Evolutionary conservation across 2,113 vertebrate genomes (phyloP).

Genomic region (Phyllopteryx taeniolatus): DNA sequence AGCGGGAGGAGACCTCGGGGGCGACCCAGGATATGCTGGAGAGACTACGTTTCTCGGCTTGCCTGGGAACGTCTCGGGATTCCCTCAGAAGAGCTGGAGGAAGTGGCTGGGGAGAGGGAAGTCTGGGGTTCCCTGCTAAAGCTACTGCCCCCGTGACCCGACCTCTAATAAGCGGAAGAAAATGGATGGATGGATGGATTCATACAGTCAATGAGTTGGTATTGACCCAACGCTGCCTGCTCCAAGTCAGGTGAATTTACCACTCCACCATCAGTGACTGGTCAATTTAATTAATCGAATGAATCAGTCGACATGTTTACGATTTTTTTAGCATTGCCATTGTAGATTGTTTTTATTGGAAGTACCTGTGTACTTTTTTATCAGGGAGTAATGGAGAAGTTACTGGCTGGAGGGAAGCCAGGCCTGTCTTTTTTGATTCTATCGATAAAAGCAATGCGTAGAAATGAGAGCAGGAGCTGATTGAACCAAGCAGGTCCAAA

Average conservation of each 20-base stretch:
- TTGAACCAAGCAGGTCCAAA: slow-evolving; percentile 29
- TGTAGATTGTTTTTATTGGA: neutral
- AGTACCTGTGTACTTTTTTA: neutral
- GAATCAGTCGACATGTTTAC: neutral
- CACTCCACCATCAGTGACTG: neutral
- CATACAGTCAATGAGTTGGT: too few species aligned
- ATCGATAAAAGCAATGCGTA: slow-evolving; percentile 58
- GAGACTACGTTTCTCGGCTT: too few species aligned
- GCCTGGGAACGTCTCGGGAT: too few species aligned
- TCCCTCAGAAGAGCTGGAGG: too few species aligned
- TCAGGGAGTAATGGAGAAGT: slow-evolving; percentile 45
- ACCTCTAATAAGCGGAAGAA: too few species aligned
- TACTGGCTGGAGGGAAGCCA: slow-evolving; percentile 45
- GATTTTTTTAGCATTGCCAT: neutral
- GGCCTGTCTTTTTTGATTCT: slow-evolving; percentile 30
- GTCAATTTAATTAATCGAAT: neutral
- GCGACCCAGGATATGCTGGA: too few species aligned
- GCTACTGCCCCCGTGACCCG: too few species aligned
- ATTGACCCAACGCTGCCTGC: too few species aligned
- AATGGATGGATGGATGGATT: too few species aligned
- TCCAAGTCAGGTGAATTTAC: neutral
- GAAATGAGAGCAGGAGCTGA: slow-evolving; percentile 52
- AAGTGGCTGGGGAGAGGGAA: too few species aligned
- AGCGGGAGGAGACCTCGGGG: too few species aligned
- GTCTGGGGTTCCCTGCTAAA: too few species aligned